Evolutionary conservation across 92 coral and sea anemone genomes (phyloP), one percentile per base, ranked within the genome.

Genomic region (Zoanthus sociatus): DNA sequence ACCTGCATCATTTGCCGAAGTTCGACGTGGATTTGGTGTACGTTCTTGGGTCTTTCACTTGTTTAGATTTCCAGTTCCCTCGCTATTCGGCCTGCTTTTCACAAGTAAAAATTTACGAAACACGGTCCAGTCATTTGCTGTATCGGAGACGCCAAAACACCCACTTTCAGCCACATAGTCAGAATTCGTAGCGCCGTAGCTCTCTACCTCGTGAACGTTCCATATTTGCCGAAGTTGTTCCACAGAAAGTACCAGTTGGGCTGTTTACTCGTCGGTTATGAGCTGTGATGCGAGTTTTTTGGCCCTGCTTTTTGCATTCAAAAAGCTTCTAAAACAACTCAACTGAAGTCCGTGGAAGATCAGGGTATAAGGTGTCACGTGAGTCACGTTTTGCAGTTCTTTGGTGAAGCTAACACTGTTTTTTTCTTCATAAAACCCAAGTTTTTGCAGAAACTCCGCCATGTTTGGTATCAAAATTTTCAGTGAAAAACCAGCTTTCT

Each of bases 181-280:
- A 45, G 78, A 73, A 44, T 73, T 73, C 78, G 55, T 42, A 73
- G 78, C 78, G 78, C 78, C 55, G 78, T 73, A 73, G 78, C 78
- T 73, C 78, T 73, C 78, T 45, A 42, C 55, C 31, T 45, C 78
- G 78, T 42, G 78, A 14, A 21, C 55, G 55, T 42, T 73, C 78
- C 78, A 44, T 37, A 73, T 15, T 73, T 73, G 78, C 78, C 78
- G 78, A 42, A 42, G 55, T 73, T 42, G 78, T 73, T 42, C 55
- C 78, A 42, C 31, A 44, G 31, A 42, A 73, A 73, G 78, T 45
- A 73, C 78, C 58, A 42, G 21, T 45, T 73, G 78, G 55, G 55
- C 58, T 73, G 78, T 73, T 73, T 73, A 73, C 78, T 42, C 55
- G 55, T 42, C 55, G 31, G 21, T 73, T 73, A 3, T 73, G 78